phyloP scores from a whole-genome alignment of 2,888 invertebrate genomes.

The Arge pagana region DNA sequence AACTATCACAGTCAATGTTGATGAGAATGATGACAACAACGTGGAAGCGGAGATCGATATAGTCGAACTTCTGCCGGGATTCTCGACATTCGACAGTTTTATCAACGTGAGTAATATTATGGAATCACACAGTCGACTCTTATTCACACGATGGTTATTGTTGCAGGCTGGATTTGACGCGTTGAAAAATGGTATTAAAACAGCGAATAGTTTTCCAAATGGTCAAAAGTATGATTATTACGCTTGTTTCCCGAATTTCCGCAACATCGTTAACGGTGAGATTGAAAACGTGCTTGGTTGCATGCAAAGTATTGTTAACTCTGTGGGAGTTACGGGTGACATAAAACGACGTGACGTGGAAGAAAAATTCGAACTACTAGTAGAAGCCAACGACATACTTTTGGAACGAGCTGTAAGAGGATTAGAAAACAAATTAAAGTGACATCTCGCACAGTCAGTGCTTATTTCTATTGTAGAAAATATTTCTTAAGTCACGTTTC shows the following conservation, averaged over 20 bases:
- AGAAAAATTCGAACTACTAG: constrained; percentile 75
- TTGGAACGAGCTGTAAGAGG: constrained; percentile 77
- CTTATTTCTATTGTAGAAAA: background rate
- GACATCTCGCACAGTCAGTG: constrained; percentile 1
- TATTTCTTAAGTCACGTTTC: constrained; percentile 15
- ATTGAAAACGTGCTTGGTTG: constrained; percentile 67
- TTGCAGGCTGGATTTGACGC: constrained; percentile 69
- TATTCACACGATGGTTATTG: constrained; percentile 27
- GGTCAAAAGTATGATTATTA: constrained; percentile 75
- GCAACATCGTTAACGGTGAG: constrained; percentile 67
- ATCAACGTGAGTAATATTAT: constrained; percentile 55
- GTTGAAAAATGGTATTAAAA: constrained; percentile 71
- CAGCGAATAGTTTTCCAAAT: constrained; percentile 73
- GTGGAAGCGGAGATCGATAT: constrained; percentile 24
- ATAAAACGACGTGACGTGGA: constrained; percentile 64
- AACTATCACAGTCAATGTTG: background rate
- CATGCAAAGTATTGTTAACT: constrained; percentile 63
- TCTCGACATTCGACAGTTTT: constrained; percentile 49
- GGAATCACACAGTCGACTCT: too few species aligned
- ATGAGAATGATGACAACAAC: background rate
- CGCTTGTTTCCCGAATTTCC: constrained; percentile 76
- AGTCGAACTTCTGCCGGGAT: constrained; percentile 49
- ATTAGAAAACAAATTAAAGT: too few species aligned
- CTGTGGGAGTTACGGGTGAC: constrained; percentile 64
- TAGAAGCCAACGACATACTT: constrained; percentile 82